These are phyloP conservation scores for Schizothorax lantsangensis DNA, from an alignment of 2,797 vertebrate species.

Conservation along the genomic window DNA sequence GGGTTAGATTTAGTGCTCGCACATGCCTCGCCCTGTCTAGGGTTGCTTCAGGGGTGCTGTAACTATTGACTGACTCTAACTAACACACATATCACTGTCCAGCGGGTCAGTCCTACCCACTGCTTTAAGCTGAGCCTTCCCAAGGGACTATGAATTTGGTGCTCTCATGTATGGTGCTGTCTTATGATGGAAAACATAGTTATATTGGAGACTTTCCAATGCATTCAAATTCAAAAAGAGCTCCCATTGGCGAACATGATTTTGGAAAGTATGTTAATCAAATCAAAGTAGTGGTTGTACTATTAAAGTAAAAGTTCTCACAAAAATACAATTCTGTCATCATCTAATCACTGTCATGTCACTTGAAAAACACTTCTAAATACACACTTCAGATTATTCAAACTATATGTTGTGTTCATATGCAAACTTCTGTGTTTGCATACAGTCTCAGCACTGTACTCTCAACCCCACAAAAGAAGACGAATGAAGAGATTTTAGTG, in stretches of 20 bases:
- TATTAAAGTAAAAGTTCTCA: not conserved
- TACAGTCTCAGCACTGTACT: not conserved
- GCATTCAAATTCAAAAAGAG: not conserved
- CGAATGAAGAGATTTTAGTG: not conserved
- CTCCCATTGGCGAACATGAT: not conserved
- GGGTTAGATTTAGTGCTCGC: slow-evolving; percentile 74
- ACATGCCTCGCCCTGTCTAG: slow-evolving; percentile 56
- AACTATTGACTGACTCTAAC: slow-evolving; percentile 79
- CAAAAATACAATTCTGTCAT: not conserved
- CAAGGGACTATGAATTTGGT: slow-evolving; percentile 40
- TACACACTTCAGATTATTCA: not conserved
- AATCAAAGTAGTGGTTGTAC: not conserved
- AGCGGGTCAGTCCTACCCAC: slow-evolving; percentile 53
- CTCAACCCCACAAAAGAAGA: not conserved
- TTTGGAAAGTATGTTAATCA: not conserved
- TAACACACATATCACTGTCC: slow-evolving; percentile 73
- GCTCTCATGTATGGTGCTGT: not conserved
- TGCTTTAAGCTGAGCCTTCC: slow-evolving; percentile 50
- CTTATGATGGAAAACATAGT: not conserved
- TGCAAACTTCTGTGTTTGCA: not conserved
- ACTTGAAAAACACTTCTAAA: not conserved
- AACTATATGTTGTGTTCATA: not conserved
- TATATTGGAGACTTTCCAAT: not conserved
- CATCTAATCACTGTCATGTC: not conserved
- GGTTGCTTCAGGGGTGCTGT: slow-evolving; percentile 73